Evolutionary conservation across 1,140 invertebrate genomes (phyloP), one percentile per base, ranked within the genome.

Genomic region (Bombus affinis): DNA sequence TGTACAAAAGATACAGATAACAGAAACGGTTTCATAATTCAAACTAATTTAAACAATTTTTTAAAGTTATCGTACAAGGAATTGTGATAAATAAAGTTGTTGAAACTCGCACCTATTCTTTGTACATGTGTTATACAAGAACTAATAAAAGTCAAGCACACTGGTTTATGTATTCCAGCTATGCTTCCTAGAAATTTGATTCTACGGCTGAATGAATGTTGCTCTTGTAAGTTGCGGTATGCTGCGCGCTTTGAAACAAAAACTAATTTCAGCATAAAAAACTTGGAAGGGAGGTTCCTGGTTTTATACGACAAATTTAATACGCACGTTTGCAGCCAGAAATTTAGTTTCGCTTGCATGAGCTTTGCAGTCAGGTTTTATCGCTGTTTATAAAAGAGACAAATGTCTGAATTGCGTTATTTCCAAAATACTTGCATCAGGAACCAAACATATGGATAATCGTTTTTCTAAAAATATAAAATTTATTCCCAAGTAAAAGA

Each of bases 221-320:
- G 6, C 35, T n/a, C 32, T 53, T 80, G 78, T 70, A 80, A 80
- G 65, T 80, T 71, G 65, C n/a, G 42, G 57, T 70, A 70, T 70
- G 70, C 44, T 28, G 25, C 42, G 32, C 65, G 44, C 25, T 70
- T 80, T 39, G 35, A 65, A 80, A 70, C 78, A 80, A 80, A 80
- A 80, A 80, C 78, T 53, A 70, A 80, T 80, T 80, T 66, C 44
- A 8, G 32, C 28, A 47, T 71, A 66, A 80, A 70, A 80, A 80
- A 37, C 78, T 80, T 80, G 65, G 47, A 53, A 22, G 47, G 18
- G 47, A 53, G 5, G 22, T 32, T 22, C 35, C 65, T 3, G 1
- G 78, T 70, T 80, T 53, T 70, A 39, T 39, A 35, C 65, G 65
- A 39, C 44, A 70, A 62, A 80, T 47, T 80, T 80, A 68, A 70